Base-by-base conservation (phyloP, 2,888 invertebrate species). In the Acholoe squamosa region DNA sequence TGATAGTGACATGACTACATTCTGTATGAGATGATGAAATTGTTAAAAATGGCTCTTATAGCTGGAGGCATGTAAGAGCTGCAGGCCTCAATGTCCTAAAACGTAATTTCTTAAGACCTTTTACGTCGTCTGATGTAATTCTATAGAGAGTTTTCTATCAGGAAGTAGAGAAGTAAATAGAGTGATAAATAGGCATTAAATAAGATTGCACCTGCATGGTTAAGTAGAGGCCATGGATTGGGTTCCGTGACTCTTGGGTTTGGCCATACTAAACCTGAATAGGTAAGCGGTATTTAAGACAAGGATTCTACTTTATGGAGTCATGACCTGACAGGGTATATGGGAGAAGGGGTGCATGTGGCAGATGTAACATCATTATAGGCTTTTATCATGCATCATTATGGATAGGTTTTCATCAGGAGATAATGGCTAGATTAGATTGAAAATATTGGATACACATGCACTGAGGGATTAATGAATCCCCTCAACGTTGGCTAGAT, bases 191-290 rank as follows among this genome's bases (percentile, higher is more conserved):
- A 61, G 5, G 61, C 61, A 61, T n/a, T 61, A 61, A 14, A 61
- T 61, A n/a, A 61, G 43, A 61, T 61, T 19, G 22, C 61, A 61
- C 61, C 5, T 71, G 31, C 19, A 71, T 71, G 28, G 25, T 71
- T 10, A 71, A 71, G 71, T 14, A 25, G 61, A 12, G 25, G 25
- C 3, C n/a, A 14, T 19, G 28, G 71, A 28, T 28, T 28, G 28
- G 61, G 14, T 71, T n/a, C 25, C 71, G 71, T 71, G 71, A 71
- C 28, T 71, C 14, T 71, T 22, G 71, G 71, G 71, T 71, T 28
- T 28, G 31, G n/a, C 14, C 5, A 25, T 71, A 71, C 28, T 71
- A 71, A 71, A 71, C 19, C 71, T 71, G 71, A 71, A 71, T 71
- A 71, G 71, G 25, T n/a, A 43, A 61, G 61, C 3, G 5, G 61